Percentiles rank a stretch among this genome's conserved stretches.
Evolutionary conservation across 2,113 vertebrate species (phyloP).

Genomic region (Laterallus jamaicensis): DNA sequence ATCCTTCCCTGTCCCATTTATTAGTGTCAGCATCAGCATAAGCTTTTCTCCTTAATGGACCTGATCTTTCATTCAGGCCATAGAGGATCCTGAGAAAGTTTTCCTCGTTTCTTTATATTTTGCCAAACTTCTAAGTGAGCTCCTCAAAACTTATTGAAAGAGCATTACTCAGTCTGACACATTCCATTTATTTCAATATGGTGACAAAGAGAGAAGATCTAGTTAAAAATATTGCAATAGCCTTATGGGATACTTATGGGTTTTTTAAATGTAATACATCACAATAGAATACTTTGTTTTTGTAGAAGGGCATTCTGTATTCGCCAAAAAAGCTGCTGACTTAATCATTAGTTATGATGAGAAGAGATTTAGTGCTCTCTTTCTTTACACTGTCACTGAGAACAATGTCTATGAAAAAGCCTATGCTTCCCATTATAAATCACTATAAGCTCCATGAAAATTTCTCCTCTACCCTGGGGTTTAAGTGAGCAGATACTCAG

Average conservation of each 20-base stretch:
- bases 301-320: conserved; percentile 56
- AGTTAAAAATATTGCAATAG: conserved; percentile 68
- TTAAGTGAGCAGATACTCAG: conserved; percentile 61
- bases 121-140: conserved; percentile 49
- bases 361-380: conserved; percentile 76
- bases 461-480: conserved; percentile 71
- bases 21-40: conserved; percentile 66
- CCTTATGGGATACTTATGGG: conserved; percentile 71
- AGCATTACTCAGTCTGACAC: conserved; percentile 71
- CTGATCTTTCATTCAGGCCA: conserved; percentile 64
- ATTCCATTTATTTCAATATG: conserved; percentile 68
- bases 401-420: conserved; percentile 75
- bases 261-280: conserved; percentile 66
- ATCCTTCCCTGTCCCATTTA: conserved; percentile 45
- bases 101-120: conserved; percentile 64
- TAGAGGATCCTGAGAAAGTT: conserved; percentile 74
- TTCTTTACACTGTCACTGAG: conserved; percentile 79
- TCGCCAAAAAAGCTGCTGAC: conserved; percentile 68
- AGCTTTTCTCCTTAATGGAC: conserved; percentile 64
- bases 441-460: conserved; percentile 80
- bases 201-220: conserved; percentile 72
- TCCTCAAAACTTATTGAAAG: conserved; percentile 70
- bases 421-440: conserved; percentile 79
- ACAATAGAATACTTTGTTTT: conserved; percentile 78
- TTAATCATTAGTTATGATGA: conserved; percentile 76